These are phyloP conservation scores for Galendromus occidentalis DNA, from an alignment of 1,140 invertebrate species.

Conservation along the genomic window DNA sequence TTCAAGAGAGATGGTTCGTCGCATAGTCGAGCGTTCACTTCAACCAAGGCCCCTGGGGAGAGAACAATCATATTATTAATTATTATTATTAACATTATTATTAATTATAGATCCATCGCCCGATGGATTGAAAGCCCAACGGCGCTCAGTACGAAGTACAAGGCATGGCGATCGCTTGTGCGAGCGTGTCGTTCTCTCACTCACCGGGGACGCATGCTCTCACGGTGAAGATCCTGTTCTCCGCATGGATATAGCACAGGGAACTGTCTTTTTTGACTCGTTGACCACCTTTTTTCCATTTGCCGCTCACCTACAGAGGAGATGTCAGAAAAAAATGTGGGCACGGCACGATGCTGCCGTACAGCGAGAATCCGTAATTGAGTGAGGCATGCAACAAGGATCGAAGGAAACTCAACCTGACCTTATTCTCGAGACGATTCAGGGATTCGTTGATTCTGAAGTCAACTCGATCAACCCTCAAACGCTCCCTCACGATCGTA, in stretches of 20 bases:
- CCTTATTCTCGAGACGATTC: constrained; percentile 14
- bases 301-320: constrained; percentile 7
- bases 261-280: neutral
- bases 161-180: too few relatives aligned
- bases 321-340: too few relatives aligned
- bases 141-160: too few relatives aligned
- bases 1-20: neutral
- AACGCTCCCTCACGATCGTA: neutral
- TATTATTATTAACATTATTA: too few relatives aligned
- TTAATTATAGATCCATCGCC: too few relatives aligned
- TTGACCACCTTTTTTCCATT: constrained; percentile 15
- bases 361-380: too few relatives aligned
- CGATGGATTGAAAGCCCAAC: too few relatives aligned
- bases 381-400: too few relatives aligned
- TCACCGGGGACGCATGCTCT: neutral
- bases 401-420: neutral
- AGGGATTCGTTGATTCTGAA: neutral
- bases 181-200: neutral
- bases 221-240: neutral
- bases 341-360: too few relatives aligned
- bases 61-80: too few relatives aligned
- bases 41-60: neutral
- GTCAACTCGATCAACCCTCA: neutral
- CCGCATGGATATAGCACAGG: constrained; percentile 8
- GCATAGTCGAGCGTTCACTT: neutral